These are phyloP conservation scores for Rotaria socialis DNA, from an alignment of 2,888 invertebrate genomes.

Conservation along the genomic window DNA sequence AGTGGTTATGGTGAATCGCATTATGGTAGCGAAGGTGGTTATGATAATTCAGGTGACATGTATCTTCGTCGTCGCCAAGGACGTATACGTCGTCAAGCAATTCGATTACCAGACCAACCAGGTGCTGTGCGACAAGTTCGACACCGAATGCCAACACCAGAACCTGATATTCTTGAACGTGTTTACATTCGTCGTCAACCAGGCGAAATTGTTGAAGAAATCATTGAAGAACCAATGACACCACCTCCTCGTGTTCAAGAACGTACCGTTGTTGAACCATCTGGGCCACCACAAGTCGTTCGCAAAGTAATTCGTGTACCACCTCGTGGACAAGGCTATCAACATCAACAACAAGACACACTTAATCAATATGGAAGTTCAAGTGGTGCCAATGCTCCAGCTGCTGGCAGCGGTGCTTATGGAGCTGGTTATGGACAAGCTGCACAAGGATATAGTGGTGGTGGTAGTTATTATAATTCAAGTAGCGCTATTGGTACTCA, in stretches of 20 bases:
- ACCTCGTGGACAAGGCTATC: conserved; percentile 27
- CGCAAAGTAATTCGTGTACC: conserved; percentile 43
- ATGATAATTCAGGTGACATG: neutral
- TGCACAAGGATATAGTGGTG: neutral
- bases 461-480: neutral
- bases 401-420: conserved; percentile 10
- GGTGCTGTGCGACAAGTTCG: conserved; percentile 43
- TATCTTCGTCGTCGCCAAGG: conserved; percentile 37
- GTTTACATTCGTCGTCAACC: conserved; percentile 44
- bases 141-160: conserved; percentile 44
- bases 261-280: conserved; percentile 41
- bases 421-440: conserved; percentile 4
- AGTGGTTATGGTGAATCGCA: conserved; percentile 24
- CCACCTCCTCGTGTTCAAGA: conserved; percentile 46
- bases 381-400: conserved; percentile 5
- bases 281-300: conserved; percentile 40
- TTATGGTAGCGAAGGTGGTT: conserved; percentile 8
- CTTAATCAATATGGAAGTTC: conserved; percentile 24
- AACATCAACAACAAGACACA: neutral
- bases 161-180: conserved; percentile 44
- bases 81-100: conserved; percentile 43
- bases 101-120: conserved; percentile 41
- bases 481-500: neutral
- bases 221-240: conserved; percentile 44
- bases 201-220: conserved; percentile 39